Base-by-base conservation (phyloP, 2,113 vertebrate genomes). In the Mobula birostris region DNA sequence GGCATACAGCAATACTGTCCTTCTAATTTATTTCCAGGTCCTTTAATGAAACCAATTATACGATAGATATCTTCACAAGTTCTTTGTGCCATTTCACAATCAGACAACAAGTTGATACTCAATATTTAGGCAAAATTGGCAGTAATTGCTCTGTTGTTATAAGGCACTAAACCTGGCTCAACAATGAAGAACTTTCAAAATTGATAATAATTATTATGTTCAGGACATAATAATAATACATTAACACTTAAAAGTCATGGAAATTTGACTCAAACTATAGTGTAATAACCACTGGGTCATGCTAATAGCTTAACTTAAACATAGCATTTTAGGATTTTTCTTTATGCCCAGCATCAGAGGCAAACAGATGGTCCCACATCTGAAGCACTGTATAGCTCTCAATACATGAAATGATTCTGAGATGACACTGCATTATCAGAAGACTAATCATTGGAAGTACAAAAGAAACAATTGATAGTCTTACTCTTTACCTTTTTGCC, bases 151-250 rank as follows among this genome's bases (percentile, higher is more conserved):
- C 68, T 93, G 32, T 66, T 92, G 91, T 68, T 29, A 66, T 90
- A 90, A 90, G 85, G 85, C 85, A 90, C 85, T 90, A 66, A 90
- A 90, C 12, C 85, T 63, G n/a, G 15, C 17, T 2, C 36, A 76
- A 93, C 48, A 85, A 85, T n/a, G 8, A 72, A 29, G 70, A 74
- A 12, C 40, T 93, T 74, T 27, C 68, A 93, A 93, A 93, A 56
- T 24, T 48, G 6, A 93, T 93, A 24, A 93, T 40, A 92, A 93
- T 56, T 93, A 70, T 74, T 74, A 92, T 74, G 17, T 61, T 19
- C 72, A 48, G 48, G 48, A 48, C 48, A 48, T 93, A 93, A 29
- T 36, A 5, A 72, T 74, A 93, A 74, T 93, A 93, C 32, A 74
- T 27, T 48, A 56, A 70, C 72, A 19, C 72, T 15, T 48, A 48